phyloP scores from a whole-genome alignment of 2,888 invertebrate genomes.

The Drosophila atripex region DNA sequence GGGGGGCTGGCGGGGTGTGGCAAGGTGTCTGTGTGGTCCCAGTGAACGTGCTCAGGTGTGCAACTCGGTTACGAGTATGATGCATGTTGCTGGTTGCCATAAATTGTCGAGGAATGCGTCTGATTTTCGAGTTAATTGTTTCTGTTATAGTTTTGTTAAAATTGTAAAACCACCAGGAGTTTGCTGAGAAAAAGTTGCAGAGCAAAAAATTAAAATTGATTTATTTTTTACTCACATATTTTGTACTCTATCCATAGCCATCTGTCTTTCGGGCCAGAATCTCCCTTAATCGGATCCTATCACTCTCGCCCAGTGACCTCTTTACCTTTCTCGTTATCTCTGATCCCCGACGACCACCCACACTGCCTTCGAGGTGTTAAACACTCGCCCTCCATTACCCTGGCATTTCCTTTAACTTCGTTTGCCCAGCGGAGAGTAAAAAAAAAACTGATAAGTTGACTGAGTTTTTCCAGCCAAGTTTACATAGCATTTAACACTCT shows the following conservation, averaged over 20 bases:
- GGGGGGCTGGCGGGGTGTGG: conserved; percentile 20
- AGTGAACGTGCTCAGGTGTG: conserved; percentile 32
- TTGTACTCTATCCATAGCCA: background rate
- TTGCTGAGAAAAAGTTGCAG: background rate
- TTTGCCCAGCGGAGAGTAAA: conserved; percentile 27
- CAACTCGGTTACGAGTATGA: conserved; percentile 34
- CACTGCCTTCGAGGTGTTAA: conserved; percentile 60
- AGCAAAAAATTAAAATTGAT: background rate
- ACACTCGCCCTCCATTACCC: conserved; percentile 34
- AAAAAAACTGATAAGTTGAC: conserved; percentile 52
- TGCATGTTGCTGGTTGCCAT: conserved; percentile 24
- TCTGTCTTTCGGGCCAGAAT: background rate
- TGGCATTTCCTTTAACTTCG: conserved; percentile 33
- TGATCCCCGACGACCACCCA: conserved; percentile 53
- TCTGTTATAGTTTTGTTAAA: conserved; percentile 12
- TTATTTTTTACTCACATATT: background rate
- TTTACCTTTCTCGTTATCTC: conserved; percentile 34
- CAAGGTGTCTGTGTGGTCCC: conserved; percentile 33
- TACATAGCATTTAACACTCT: conserved; percentile 50
- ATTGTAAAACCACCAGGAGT: background rate
- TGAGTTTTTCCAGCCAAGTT: conserved; percentile 51
- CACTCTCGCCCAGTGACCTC: conserved; percentile 12
- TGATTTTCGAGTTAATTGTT: conserved; percentile 33
- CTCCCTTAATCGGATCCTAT: conserved; percentile 11
- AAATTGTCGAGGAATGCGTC: conserved; percentile 26